A percentile compares a stretch with the other conserved stretches of the same genome.
These are phyloP conservation scores for Nemotelus nigrinus DNA, from an alignment of 2,888 invertebrate species.

Conservation along the genomic window DNA sequence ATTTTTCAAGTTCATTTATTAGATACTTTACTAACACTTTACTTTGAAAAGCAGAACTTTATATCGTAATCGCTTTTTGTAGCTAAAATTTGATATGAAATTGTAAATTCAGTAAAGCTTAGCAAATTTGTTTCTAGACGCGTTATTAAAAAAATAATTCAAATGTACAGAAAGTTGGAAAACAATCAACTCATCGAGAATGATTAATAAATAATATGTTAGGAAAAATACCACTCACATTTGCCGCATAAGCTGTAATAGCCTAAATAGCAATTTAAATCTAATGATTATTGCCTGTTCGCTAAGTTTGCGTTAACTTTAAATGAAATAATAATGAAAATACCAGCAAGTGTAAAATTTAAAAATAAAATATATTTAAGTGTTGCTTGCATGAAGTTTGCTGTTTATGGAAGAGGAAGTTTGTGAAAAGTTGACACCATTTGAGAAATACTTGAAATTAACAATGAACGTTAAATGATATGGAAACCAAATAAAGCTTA, in stretches of 20 bases:
- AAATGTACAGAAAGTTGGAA: background rate
- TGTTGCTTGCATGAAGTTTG: conserved; percentile 38
- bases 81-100: too few species aligned
- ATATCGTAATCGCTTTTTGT: too few species aligned
- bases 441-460: too few species aligned
- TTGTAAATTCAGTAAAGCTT: conserved; percentile 3
- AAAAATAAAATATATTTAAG: conserved; percentile 16
- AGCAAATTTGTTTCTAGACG: conserved; percentile 16
- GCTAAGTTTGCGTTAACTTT: conserved; percentile 37
- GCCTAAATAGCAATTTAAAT: conserved; percentile 20
- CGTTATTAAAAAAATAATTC: background rate
- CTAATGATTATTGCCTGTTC: conserved; percentile 44
- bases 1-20: too few species aligned
- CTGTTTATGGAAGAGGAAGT: background rate
- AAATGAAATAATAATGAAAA: conserved; percentile 12
- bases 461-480: too few species aligned
- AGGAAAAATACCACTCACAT: too few species aligned
- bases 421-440: too few species aligned
- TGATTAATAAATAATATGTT: too few species aligned
- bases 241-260: background rate
- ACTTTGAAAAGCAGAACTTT: too few species aligned
- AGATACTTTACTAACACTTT: too few species aligned
- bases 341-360: background rate
- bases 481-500: too few species aligned
- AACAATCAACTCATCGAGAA: too few species aligned